Conservation (phyloP, 92 coral and sea anemone species). For the Epizoanthus illoricatus region DNA sequence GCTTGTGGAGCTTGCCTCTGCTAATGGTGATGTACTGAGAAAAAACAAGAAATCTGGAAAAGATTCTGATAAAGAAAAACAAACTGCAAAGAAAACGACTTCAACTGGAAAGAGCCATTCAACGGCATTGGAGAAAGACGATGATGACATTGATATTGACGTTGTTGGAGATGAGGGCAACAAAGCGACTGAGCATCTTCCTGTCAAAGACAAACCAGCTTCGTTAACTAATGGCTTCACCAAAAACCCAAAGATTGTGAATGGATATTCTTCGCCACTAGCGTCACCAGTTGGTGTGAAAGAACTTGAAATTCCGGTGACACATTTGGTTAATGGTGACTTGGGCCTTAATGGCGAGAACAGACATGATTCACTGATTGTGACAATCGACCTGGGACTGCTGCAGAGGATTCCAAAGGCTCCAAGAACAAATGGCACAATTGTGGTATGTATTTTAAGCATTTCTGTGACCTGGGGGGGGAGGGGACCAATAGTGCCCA, state of each 20-base stretch:
- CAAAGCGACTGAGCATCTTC: constrained; percentile 21
- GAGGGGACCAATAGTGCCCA: too few species aligned
- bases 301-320: constrained; percentile 52
- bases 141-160: constrained; percentile 72
- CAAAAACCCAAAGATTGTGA: constrained; percentile 6
- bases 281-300: constrained; percentile 49
- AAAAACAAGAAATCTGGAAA: constrained; percentile 40
- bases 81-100: constrained; percentile 15
- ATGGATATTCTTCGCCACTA: constrained; percentile 35
- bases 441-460: constrained; percentile 9
- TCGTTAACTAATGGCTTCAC: not conserved
- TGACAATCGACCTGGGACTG: constrained; percentile 87
- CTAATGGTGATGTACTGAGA: constrained; percentile 24
- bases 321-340: constrained; percentile 56
- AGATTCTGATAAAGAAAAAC: constrained; percentile 35
- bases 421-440: constrained; percentile 48
- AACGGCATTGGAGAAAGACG: constrained; percentile 57
- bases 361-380: constrained; percentile 85
- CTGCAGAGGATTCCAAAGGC: constrained; percentile 82
- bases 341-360: constrained; percentile 64
- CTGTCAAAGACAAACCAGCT: constrained; percentile 33
- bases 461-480: too few species aligned
- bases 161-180: constrained; percentile 66
- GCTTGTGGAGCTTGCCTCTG: constrained; percentile 41
- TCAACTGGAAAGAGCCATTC: constrained; percentile 11